phyloP scores from a whole-genome alignment of 2,797 vertebrate genomes.

The Poeciliopsis turneri region DNA sequence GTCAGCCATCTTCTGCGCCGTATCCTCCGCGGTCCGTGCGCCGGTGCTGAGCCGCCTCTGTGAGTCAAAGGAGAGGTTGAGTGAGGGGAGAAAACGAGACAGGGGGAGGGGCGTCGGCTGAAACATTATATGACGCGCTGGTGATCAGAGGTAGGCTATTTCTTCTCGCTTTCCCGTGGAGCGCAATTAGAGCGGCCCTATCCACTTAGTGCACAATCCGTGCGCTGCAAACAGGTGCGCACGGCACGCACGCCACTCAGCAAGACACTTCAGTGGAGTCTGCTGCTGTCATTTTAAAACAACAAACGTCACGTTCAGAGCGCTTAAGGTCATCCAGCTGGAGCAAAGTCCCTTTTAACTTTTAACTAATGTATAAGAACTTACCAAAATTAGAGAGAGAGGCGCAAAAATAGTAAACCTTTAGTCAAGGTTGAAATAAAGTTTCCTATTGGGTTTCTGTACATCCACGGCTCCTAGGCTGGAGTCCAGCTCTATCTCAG shows the following conservation, averaged over 20 bases:
- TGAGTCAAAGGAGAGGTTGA: constrained; percentile 87
- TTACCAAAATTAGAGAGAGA: not conserved
- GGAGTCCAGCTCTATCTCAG: not conserved
- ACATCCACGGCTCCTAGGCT: not conserved
- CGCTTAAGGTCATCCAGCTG: not conserved
- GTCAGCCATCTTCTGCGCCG: constrained; percentile 93
- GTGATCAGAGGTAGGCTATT: constrained; percentile 81
- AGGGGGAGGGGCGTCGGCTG: constrained; percentile 89
- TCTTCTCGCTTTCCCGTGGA: constrained; percentile 79
- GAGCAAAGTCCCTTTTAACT: not conserved
- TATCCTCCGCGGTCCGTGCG: constrained; percentile 82
- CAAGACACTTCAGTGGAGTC: constrained; percentile 13
- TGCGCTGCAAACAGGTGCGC: constrained; percentile 72
- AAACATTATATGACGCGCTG: constrained; percentile 86
- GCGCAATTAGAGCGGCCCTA: constrained; percentile 68
- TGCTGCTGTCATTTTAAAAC: constrained; percentile 1
- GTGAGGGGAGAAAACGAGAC: constrained; percentile 80
- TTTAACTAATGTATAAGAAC: not conserved
- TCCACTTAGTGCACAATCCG: constrained; percentile 62
- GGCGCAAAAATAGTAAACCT: not conserved
- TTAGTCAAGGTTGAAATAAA: not conserved
- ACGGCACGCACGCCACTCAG: constrained; percentile 1
- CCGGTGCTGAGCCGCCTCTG: constrained; percentile 87
- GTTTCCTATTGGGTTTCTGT: not conserved
- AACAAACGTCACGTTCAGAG: not conserved